Base-by-base conservation (phyloP, 2,888 invertebrate genomes). In the Myopa tessellatipennis region DNA sequence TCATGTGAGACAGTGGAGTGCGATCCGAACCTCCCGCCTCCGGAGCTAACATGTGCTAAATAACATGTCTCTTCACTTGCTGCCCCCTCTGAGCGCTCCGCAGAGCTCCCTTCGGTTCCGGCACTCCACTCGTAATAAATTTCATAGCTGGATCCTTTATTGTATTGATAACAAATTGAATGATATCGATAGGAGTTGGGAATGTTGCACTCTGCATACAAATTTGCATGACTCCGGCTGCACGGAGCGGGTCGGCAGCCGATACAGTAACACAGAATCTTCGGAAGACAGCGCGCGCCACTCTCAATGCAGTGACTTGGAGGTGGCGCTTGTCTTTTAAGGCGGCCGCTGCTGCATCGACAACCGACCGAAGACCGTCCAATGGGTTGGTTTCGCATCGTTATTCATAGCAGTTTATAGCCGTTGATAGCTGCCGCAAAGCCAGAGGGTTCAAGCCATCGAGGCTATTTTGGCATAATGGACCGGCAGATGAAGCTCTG, bases 81-180 rank as follows among this genome's bases (percentile, higher is more conserved):
- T 18, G n/a, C 26, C 34, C 34, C 34, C 69, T 50, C 8, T 50
- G 26, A 26, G 34, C 16, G 55, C 10, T 10, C 26, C 14, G 34
- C 65, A 38, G 8, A 6, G 8, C 4, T 26, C 1, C 12, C 61
- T n/a, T 18, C 68, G 38, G 38, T 60, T 38, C 3, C 34, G 68
- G 68, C 69, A 45, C 50, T 60, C 58, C 40, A 18, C 58, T 69
- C 70, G 75, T 70, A 81, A 82, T 82, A 82, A 80, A 82, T 80
- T 82, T 81, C 81, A 80, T 80, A 78, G 79, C 80, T 79, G 78
- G 75, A 77, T 79, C 79, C 80, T 78, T 78, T 79, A 69, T 82
- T 82, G 81, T 82, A 82, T 83, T 82, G 83, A 82, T 83, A 82
- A 82, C 83, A 83, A 83, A 83, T 83, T 83, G 82, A 82, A 83